Conservation (phyloP, 2,888 invertebrate species). For the Encarsia formosa region DNA sequence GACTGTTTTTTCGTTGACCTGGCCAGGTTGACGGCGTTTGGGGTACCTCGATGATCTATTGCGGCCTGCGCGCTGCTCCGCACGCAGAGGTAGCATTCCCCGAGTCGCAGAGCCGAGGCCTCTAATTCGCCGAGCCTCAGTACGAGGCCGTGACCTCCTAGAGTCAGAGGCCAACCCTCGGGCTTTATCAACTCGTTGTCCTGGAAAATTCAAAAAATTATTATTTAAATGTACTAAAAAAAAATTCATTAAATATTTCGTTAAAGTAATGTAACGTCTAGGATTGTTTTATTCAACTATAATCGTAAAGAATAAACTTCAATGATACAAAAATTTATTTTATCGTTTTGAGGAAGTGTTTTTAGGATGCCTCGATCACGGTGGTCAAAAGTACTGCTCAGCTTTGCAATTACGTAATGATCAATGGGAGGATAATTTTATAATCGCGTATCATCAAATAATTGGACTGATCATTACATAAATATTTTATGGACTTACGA, state of each 20-base stretch:
- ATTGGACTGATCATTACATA: conserved; percentile 3
- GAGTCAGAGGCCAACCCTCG: conserved; percentile 65
- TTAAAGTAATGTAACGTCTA: too few species aligned
- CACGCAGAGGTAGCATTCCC: conserved; percentile 65
- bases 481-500: conserved; percentile 2
- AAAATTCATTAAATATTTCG: too few species aligned
- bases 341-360: too few species aligned
- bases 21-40: conserved; percentile 4
- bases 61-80: conserved; percentile 43
- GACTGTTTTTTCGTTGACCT: conserved; percentile 31
- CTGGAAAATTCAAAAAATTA: conserved; percentile 45
- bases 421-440: conserved; percentile 4
- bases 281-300: too few species aligned
- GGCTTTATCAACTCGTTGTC: conserved; percentile 56
- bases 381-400: too few species aligned
- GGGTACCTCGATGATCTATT: conserved; percentile 13
- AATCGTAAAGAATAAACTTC: too few species aligned
- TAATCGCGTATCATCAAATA: conserved; percentile 10
- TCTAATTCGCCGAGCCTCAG: conserved; percentile 63
- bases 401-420: conserved; percentile 14
- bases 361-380: too few species aligned
- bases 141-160: conserved; percentile 59
- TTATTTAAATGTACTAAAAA: too few species aligned
- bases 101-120: conserved; percentile 58
- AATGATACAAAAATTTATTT: too few species aligned